Evolutionary conservation across 2,113 vertebrate genomes (phyloP).

Genomic region (Hippocampus barbouri): DNA sequence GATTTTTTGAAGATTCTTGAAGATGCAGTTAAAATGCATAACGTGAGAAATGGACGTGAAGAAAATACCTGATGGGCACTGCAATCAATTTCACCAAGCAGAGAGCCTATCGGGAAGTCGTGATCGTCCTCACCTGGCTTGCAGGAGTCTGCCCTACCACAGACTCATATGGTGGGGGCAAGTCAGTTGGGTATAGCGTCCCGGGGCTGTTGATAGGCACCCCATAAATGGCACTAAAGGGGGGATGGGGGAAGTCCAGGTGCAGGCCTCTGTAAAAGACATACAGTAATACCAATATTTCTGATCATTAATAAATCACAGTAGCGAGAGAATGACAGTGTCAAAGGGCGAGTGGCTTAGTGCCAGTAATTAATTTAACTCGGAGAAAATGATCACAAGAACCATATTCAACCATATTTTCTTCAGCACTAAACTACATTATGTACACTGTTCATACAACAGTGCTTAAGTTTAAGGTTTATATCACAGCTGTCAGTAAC

Average conservation of each 20-base stretch:
- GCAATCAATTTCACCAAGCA: background rate
- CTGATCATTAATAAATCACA: background rate
- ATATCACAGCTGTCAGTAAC: too few relatives aligned
- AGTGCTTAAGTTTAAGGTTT: too few relatives aligned
- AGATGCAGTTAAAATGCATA: background rate
- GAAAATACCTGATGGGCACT: background rate
- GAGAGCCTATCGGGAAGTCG: background rate
- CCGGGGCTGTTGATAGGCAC: constrained; percentile 90
- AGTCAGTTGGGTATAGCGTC: constrained; percentile 85
- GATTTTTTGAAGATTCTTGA: background rate
- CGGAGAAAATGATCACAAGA: constrained; percentile 7
- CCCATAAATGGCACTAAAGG: constrained; percentile 86
- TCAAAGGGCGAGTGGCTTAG: background rate
- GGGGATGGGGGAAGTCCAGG: constrained; percentile 85
- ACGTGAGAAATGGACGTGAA: background rate
- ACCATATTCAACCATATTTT: constrained; percentile 1
- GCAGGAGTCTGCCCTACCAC: constrained; percentile 81
- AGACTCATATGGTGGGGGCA: constrained; percentile 93
- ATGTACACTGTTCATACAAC: too few relatives aligned
- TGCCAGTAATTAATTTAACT: constrained; percentile 2
- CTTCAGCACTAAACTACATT: too few relatives aligned
- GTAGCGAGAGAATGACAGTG: constrained; percentile 10
- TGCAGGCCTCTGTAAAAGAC: constrained; percentile 79
- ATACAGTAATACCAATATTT: constrained; percentile 15
- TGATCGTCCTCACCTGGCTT: constrained; percentile 78